phyloP scores from a whole-genome alignment of 2,888 invertebrate species.

The Euproctis similis region DNA sequence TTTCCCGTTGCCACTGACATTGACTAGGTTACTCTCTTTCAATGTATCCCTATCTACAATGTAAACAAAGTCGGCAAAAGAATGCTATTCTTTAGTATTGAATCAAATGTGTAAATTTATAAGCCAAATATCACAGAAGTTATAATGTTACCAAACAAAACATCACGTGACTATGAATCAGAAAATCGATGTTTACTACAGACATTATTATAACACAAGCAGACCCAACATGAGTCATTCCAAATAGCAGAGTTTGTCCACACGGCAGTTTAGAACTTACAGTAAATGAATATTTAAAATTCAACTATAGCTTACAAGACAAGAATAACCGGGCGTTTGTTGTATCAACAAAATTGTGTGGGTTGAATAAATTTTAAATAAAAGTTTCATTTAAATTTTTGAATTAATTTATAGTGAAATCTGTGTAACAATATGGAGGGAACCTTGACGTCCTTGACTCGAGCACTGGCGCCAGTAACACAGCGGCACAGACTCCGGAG shows the following conservation, averaged over 20 bases:
- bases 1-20: no score
- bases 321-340: conserved; percentile 5
- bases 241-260: conserved; percentile 12
- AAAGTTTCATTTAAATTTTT: conserved; percentile 10
- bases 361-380: conserved; percentile 3
- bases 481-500: conserved; percentile 17
- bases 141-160: no score
- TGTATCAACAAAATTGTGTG: conserved; percentile 14
- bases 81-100: conserved; percentile 13
- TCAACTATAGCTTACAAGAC: conserved; percentile 3
- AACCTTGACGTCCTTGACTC: conserved; percentile 52
- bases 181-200: conserved; percentile 21
- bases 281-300: conserved; percentile 10
- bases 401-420: conserved; percentile 22
- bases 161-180: conserved; percentile 19
- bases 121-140: no score
- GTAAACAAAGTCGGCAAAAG: conserved; percentile 10
- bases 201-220: conserved; percentile 10
- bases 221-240: conserved; percentile 16
- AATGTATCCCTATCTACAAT: conserved; percentile 11
- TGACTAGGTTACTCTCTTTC: no score
- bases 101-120: no score
- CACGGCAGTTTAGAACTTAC: conserved; percentile 9
- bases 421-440: conserved; percentile 28
- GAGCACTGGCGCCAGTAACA: conserved; percentile 47